phyloP scores from a whole-genome alignment of 2,113 vertebrate genomes.

The Falco punctatus region DNA sequence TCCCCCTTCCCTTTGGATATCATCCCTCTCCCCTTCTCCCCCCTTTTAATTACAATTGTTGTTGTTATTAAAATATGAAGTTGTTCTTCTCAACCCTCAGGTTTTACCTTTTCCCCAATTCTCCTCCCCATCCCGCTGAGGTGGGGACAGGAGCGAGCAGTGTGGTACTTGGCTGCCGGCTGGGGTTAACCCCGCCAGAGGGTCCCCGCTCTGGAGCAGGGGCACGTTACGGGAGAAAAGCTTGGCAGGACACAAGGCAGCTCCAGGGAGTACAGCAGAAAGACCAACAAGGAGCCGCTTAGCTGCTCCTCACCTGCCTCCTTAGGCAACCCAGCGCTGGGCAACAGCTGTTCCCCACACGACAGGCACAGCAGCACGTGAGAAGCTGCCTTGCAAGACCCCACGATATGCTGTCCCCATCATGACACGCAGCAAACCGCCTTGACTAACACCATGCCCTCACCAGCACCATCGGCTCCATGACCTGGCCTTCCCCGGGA shows the following conservation, averaged over 20 bases:
- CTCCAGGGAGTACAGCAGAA: not conserved
- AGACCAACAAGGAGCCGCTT: not conserved
- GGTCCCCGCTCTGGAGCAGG: not conserved
- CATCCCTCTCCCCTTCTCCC: too few species aligned
- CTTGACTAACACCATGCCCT: not conserved
- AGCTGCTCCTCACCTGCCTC: not conserved
- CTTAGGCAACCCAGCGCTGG: not conserved
- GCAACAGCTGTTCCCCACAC: not conserved
- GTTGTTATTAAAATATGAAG: too few species aligned
- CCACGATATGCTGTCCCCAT: fast-evolving
- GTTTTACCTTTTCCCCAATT: too few species aligned
- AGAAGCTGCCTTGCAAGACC: not conserved
- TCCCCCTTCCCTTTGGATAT: too few species aligned
- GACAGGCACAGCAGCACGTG: not conserved
- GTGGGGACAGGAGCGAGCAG: too few species aligned
- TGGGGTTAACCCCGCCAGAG: too few species aligned
- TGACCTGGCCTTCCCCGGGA: not conserved
- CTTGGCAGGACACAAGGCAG: fast-evolving
- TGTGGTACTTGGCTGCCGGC: too few species aligned
- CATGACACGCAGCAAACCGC: not conserved
- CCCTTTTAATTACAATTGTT: too few species aligned
- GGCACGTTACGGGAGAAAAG: not conserved
- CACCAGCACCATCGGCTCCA: fast-evolving
- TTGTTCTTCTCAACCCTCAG: too few species aligned
- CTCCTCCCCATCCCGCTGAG: too few species aligned